Base-by-base conservation (phyloP, 2,888 invertebrate genomes). In the Eupithecia exiguata region DNA sequence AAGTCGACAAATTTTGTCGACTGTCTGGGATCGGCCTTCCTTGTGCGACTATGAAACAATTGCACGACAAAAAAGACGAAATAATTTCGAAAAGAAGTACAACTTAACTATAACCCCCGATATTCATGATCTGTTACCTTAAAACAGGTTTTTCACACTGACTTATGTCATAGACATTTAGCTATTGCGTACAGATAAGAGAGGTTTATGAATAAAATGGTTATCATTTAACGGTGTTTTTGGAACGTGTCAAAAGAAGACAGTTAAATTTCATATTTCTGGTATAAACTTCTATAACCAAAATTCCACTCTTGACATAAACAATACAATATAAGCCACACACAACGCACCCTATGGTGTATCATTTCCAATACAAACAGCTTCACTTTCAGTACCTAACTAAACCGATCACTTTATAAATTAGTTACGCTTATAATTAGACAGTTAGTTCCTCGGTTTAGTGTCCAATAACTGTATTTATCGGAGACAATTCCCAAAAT, bases 391-490 rank as follows among this genome's bases (percentile, higher is more conserved):
- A 53, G 1, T n/a, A 53, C 10, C 49, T 53, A 53, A 21, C 49
- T 53, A 53, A 53, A 53, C 49, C 49, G 49, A 21, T 21, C 10
- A 21, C 53, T 46, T 53, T 58, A 25, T 25, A 2, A 58, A 58
- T 58, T 58, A 58, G 58, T 58, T 58, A n/a, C 49, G 49, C 3
- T 49, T 49, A 25, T 25, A 58, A 12, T 58, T 12, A 58, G 5
- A 25, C 21, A 58, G 21, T 25, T 25, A 12, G 30, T 30, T 30
- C 4, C 5, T 58, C 58, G 58, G 25, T 58, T 58, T 1, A 21
- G 58, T 25, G 58, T 58, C 58, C 49, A 53, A 12, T 25, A 25
- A 25, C 58, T 58, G 78, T 84, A 85, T 18, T 53, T 61, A 35
- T 35, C 35, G 9, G 61, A 30, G 18, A 53, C 25, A 21, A 58